Conservation (phyloP, 2,113 vertebrate genomes). For the Guaruba guarouba region DNA sequence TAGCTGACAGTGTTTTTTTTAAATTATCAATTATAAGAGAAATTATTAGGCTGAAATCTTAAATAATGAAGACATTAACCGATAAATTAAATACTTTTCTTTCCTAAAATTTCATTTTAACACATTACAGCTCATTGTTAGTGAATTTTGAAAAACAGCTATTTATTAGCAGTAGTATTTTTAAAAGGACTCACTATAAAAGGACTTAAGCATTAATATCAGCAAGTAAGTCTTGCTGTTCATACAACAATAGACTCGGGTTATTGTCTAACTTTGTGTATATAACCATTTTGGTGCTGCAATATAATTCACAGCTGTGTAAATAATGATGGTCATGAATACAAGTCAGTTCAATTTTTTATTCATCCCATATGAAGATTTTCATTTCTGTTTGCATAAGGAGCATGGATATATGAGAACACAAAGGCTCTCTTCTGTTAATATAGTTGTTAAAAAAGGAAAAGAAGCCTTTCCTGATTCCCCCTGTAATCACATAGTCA, state of each 20-base stretch:
- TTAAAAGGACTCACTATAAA: not conserved
- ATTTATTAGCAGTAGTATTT: not conserved
- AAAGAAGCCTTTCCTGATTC: not conserved
- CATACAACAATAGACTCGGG: not conserved
- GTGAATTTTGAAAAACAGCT: not conserved
- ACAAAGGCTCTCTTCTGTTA: slow-evolving; percentile 49
- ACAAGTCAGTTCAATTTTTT: slow-evolving; percentile 46
- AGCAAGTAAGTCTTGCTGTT: not conserved
- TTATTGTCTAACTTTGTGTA: slow-evolving; percentile 25
- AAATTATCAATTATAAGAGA: not conserved
- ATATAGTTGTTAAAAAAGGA: not conserved
- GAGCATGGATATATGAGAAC: slow-evolving; percentile 19
- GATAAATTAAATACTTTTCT: not conserved
- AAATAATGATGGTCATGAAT: slow-evolving; percentile 62
- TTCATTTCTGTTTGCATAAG: slow-evolving; percentile 55
- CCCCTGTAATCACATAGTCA: slow-evolving; percentile 25
- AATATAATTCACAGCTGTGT: slow-evolving; percentile 56
- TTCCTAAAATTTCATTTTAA: not conserved
- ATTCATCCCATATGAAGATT: slow-evolving; percentile 47
- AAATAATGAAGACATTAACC: not conserved
- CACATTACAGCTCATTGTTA: not conserved
- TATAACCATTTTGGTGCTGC: slow-evolving; percentile 11
- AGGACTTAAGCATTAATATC: not conserved
- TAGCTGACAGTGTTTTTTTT: not conserved
- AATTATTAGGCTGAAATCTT: not conserved